phyloP scores from a whole-genome alignment of 2,888 invertebrate species.

The Tetanocera ferruginea region DNA sequence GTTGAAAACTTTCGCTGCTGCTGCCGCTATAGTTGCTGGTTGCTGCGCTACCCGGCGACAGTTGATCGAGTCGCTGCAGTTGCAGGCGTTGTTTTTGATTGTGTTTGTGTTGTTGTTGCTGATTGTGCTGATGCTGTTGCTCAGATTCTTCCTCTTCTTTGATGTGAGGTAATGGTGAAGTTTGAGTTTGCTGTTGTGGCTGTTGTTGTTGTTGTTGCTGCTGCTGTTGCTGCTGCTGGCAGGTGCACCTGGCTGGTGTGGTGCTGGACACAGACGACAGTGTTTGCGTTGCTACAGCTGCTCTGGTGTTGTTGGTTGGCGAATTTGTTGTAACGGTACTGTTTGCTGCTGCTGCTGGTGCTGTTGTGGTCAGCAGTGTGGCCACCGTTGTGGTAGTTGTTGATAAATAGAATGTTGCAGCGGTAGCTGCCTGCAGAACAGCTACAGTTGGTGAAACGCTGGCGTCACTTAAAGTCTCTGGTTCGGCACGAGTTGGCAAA shows the following conservation, averaged over 20 bases:
- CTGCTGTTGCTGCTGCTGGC: conserved; percentile 49
- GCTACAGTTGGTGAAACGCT: conserved; percentile 63
- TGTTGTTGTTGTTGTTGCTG: conserved; percentile 50
- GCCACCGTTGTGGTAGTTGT: conserved; percentile 46
- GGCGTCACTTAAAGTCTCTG: conserved; percentile 63
- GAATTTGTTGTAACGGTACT: conserved; percentile 41
- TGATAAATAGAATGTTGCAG: conserved; percentile 42
- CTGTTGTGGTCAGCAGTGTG: conserved; percentile 40
- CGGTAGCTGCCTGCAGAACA: conserved; percentile 54
- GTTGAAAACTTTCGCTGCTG: conserved; percentile 35
- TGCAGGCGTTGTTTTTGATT: conserved; percentile 53
- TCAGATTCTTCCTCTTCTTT: conserved; percentile 83
- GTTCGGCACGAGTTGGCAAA: conserved; percentile 62
- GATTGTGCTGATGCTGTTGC: conserved; percentile 64
- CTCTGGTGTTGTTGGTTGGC: conserved; percentile 8
- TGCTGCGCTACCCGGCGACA: conserved; percentile 43
- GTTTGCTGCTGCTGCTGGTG: conserved; percentile 46
- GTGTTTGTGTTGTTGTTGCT: conserved; percentile 65
- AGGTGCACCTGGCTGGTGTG: conserved; percentile 46
- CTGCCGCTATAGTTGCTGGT: conserved; percentile 47
- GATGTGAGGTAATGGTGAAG: conserved; percentile 84
- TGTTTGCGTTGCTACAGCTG: conserved; percentile 39
- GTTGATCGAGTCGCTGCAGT: conserved; percentile 46
- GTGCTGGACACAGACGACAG: conserved; percentile 50
- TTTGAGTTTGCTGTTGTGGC: conserved; percentile 74